Evolutionary conservation across 2,888 invertebrate genomes (phyloP).

Genomic region (Gasteruption jaculator): DNA sequence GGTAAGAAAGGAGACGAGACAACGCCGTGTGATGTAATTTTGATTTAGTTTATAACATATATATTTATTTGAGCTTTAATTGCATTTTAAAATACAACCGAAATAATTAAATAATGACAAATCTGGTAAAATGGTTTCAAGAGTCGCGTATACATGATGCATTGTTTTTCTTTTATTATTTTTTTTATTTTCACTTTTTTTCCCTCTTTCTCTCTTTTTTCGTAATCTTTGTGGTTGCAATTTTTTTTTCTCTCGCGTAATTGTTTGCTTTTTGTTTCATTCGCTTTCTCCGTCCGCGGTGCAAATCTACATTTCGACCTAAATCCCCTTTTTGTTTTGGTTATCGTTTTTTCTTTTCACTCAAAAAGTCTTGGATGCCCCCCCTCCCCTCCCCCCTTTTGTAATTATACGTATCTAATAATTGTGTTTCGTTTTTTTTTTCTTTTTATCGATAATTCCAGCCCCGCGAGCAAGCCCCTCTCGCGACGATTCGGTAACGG

Average conservation of each 20-base stretch:
- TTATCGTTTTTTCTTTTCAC: too few relatives aligned
- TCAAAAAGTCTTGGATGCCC: too few relatives aligned
- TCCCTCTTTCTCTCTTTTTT: slow-evolving; percentile 54
- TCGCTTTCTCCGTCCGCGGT: too few relatives aligned
- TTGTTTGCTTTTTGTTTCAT: slow-evolving; percentile 54
- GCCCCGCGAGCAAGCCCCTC: too few relatives aligned
- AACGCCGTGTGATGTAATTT: background rate
- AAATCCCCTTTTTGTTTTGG: too few relatives aligned
- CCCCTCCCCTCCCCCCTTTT: too few relatives aligned
- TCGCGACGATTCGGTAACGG: too few relatives aligned
- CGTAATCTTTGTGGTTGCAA: slow-evolving; percentile 59
- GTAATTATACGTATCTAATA: too few relatives aligned
- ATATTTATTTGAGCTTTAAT: slow-evolving; percentile 84
- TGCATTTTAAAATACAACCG: slow-evolving; percentile 80
- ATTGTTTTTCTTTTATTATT: slow-evolving; percentile 59
- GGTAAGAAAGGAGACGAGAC: slow-evolving; percentile 12
- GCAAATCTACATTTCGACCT: too few relatives aligned
- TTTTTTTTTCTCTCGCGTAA: slow-evolving; percentile 48
- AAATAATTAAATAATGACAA: slow-evolving; percentile 78
- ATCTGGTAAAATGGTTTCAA: slow-evolving; percentile 70
- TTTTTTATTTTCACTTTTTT: slow-evolving; percentile 50
- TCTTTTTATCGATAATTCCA: too few relatives aligned
- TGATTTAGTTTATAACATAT: slow-evolving; percentile 70
- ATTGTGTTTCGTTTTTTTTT: too few relatives aligned
- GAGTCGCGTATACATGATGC: slow-evolving; percentile 76